These are phyloP conservation scores for Andrena bucephala DNA, from an alignment of 2,888 invertebrate species.

Conservation along the genomic window DNA sequence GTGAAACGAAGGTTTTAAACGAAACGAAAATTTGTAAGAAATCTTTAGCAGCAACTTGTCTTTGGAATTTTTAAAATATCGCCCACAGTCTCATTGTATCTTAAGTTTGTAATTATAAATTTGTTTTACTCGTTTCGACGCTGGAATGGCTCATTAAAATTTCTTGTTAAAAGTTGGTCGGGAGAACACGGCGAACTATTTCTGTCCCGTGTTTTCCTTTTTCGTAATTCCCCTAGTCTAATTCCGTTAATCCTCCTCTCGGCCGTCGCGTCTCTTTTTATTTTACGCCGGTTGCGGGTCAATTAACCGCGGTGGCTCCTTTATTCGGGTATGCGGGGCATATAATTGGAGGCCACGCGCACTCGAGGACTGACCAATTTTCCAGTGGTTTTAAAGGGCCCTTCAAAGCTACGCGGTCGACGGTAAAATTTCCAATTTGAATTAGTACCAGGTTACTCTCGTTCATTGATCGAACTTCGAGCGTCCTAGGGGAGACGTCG, in stretches of 20 bases:
- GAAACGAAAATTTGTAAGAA: no score
- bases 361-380: constrained; percentile 50
- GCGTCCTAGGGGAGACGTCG: constrained; percentile 17
- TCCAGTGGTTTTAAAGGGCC: constrained; percentile 44
- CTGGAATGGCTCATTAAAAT: constrained; percentile 10
- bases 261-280: neutral
- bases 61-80: neutral
- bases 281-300: constrained; percentile 18
- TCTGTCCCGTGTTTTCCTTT: neutral
- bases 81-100: neutral
- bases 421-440: constrained; percentile 54
- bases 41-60: neutral
- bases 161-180: neutral
- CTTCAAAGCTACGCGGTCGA: constrained; percentile 35
- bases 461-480: constrained; percentile 52
- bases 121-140: neutral
- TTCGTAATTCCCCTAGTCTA: constrained; percentile 13
- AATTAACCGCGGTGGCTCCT: constrained; percentile 39
- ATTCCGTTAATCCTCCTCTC: constrained; percentile 8
- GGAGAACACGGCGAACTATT: neutral
- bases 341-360: constrained; percentile 44
- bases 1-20: no score
- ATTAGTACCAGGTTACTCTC: constrained; percentile 48
- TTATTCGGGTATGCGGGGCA: constrained; percentile 39
- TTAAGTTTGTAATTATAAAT: constrained; percentile 13